phyloP scores from a whole-genome alignment of 2,888 invertebrate genomes.

The Alentia gelatinosa region DNA sequence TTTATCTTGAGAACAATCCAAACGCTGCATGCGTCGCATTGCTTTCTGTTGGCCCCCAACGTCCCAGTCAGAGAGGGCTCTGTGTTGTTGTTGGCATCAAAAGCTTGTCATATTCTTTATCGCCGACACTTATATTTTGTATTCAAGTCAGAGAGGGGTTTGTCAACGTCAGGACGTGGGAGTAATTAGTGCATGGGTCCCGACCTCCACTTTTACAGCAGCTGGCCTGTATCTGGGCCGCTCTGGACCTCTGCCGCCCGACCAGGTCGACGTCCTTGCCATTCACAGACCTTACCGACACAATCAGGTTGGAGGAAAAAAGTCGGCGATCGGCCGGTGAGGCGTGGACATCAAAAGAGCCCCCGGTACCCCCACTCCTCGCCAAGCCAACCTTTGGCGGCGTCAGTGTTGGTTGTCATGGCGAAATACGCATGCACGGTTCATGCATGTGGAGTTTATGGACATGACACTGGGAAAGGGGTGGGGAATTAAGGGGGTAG shows the following conservation, averaged over 20 bases:
- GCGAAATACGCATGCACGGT: neutral
- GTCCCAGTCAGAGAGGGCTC: neutral
- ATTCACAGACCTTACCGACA: neutral
- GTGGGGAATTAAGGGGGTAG: neutral
- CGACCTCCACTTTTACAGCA: neutral
- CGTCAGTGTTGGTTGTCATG: constrained; percentile 15
- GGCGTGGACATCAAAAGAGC: constrained; percentile 8
- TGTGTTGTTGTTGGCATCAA: neutral
- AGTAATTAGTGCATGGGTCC: constrained; percentile 38
- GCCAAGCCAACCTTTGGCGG: neutral
- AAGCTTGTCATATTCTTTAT: constrained; percentile 40
- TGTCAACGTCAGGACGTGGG: neutral
- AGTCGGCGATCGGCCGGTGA: neutral
- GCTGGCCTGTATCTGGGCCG: neutral
- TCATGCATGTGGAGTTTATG: constrained; percentile 19
- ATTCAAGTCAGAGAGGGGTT: constrained; percentile 30
- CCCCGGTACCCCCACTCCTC: neutral
- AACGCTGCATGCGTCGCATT: neutral
- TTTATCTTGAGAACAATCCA: constrained; percentile 17
- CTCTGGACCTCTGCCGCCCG: neutral
- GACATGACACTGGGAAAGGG: constrained; percentile 7
- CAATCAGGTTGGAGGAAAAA: constrained; percentile 44
- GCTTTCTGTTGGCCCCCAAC: neutral
- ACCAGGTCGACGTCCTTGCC: neutral
- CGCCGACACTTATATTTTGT: constrained; percentile 39